Evolutionary conservation across 2,113 vertebrate species (phyloP), one percentile per base, ranked within the genome.

Genomic region (Megatriorchis doriae): DNA sequence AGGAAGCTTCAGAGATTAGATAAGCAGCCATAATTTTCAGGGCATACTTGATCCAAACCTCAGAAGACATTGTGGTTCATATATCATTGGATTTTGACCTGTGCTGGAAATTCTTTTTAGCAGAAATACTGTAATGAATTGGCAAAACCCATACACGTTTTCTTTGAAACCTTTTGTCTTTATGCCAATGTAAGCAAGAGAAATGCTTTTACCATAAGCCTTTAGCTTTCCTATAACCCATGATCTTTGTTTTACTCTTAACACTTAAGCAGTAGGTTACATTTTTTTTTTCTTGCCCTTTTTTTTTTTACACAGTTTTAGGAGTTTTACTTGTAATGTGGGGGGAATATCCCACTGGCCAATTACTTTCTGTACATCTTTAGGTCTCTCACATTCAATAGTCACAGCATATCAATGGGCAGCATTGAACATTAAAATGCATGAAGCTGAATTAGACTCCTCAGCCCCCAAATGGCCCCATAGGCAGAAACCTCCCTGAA

Each of bases 141-240:
- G 86, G 94, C 91, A 89, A 85, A 91, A 66, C 2, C 6, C 17
- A 38, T 32, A 36, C 31, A 53, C 0, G 0, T 91, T 87, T 96
- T 85, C 61, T 89, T 71, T 78, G 68, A 95, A 94, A 79, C 48
- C n/a, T 91, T 88, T 91, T 97, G 95, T 91, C 70, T 79, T 91
- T 75, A 63, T 87, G 88, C 88, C 97, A 97, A 9, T 34, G 18
- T 94, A 97, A 96, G 80, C 90, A 94, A 92, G 80, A 81, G 34
- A 93, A 92, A 96, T 86, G 65, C 43, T 91, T 96, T 97, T 97
- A 87, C 88, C 68, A 93, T 75, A 75, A 94, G 65, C 48, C 36
- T 79, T 81, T 84, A 67, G 61, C 53, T 91, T 95, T 93, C 65
- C 59, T 91, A 52, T 67, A 95, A 78, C 43, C 50, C 50, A 15